These are phyloP conservation scores for Falcunculus frontatus DNA, from an alignment of 2,113 vertebrate species.

Conservation along the genomic window DNA sequence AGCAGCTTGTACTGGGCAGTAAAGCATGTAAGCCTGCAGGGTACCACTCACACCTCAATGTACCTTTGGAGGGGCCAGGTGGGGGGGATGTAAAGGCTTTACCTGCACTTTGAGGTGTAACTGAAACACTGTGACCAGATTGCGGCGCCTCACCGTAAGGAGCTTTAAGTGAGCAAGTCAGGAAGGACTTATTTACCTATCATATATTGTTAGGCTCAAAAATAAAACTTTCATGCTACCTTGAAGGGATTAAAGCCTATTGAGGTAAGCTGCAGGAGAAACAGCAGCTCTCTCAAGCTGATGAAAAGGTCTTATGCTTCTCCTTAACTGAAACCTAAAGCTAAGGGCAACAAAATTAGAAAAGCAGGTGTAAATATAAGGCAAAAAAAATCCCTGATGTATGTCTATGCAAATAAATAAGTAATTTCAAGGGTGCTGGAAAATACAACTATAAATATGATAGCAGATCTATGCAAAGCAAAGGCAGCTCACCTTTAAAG, in stretches of 20 bases:
- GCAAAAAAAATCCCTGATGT: background rate
- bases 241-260: background rate
- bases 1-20: background rate
- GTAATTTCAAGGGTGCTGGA: background rate
- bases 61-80: background rate
- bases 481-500: background rate
- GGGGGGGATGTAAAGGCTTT: background rate
- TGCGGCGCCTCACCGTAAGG: rapidly evolving
- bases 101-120: background rate
- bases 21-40: rapidly evolving
- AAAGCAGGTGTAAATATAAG: background rate
- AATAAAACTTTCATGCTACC: background rate
- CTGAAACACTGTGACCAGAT: background rate
- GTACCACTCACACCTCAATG: rapidly evolving
- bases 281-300: background rate
- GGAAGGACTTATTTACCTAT: background rate
- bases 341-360: background rate
- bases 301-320: background rate
- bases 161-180: background rate
- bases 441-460: background rate
- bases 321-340: background rate
- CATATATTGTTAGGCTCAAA: background rate
- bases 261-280: background rate
- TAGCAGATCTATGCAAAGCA: background rate
- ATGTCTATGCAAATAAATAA: background rate